phyloP scores from a whole-genome alignment of 2,888 invertebrate genomes.

The Eristalinus aeneus region DNA sequence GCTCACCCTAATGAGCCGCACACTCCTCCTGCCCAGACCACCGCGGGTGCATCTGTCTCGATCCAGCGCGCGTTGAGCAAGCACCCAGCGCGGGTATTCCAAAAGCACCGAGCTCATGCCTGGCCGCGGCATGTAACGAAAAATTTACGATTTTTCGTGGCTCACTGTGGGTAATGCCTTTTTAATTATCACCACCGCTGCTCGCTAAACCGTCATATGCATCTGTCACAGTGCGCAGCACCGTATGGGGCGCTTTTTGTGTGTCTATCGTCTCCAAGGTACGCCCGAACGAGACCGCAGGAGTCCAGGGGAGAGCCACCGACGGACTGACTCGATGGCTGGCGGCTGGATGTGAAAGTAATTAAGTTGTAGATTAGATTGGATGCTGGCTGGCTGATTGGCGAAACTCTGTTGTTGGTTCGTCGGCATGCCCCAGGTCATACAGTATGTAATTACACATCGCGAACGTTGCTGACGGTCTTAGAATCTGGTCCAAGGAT shows the following conservation, averaged over 20 bases:
- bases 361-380: neutral
- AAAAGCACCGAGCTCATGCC: neutral
- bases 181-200: neutral
- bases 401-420: neutral
- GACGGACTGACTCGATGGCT: neutral
- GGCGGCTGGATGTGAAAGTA: neutral
- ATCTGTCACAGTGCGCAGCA: neutral
- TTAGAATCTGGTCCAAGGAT: neutral
- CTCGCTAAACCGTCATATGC: neutral
- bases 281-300: neutral
- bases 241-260: neutral
- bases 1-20: neutral
- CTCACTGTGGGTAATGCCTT: neutral
- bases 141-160: neutral
- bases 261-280: neutral
- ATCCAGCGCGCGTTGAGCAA: neutral
- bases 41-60: neutral
- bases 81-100: neutral
- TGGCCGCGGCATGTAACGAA: neutral
- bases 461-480: constrained; percentile 3
- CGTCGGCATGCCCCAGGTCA: constrained; percentile 32
- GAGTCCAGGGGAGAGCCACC: neutral
- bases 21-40: neutral
- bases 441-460: constrained; percentile 52
- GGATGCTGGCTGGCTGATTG: neutral